Conservation (phyloP, 1,140 invertebrate genomes). For the Drosophila punjabiensis region DNA sequence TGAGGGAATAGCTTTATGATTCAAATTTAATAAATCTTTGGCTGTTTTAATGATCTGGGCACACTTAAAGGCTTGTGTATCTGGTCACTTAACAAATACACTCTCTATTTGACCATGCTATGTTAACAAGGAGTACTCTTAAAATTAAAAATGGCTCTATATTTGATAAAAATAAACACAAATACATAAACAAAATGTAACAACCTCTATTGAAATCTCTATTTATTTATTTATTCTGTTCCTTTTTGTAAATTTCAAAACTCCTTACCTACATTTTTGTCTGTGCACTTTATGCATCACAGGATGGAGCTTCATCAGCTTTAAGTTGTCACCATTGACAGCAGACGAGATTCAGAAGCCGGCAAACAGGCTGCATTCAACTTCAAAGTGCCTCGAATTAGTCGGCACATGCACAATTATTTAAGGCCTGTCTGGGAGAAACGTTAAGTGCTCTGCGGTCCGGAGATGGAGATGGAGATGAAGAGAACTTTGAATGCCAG, state of each 20-base stretch:
- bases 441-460: slow-evolving; percentile 61
- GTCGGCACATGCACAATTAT: slow-evolving; percentile 43
- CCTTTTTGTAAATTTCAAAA: neutral
- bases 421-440: slow-evolving; percentile 41
- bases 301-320: slow-evolving; percentile 27
- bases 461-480: slow-evolving; percentile 16
- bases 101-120: too few relatives aligned
- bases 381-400: slow-evolving; percentile 49
- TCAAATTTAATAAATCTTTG: too few relatives aligned
- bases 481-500: slow-evolving; percentile 29
- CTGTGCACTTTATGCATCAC: slow-evolving; percentile 4
- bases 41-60: too few relatives aligned
- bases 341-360: slow-evolving; percentile 10
- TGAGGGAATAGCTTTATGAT: neutral
- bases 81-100: too few relatives aligned
- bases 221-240: neutral
- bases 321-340: slow-evolving; percentile 46
- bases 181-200: too few relatives aligned
- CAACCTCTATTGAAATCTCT: too few relatives aligned
- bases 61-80: too few relatives aligned
- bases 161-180: too few relatives aligned
- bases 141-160: too few relatives aligned
- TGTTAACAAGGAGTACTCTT: too few relatives aligned
- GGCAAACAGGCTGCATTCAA: slow-evolving; percentile 30
- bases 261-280: too few relatives aligned